Base-by-base conservation (phyloP, 1,140 invertebrate species). In the Manduca sexta region DNA sequence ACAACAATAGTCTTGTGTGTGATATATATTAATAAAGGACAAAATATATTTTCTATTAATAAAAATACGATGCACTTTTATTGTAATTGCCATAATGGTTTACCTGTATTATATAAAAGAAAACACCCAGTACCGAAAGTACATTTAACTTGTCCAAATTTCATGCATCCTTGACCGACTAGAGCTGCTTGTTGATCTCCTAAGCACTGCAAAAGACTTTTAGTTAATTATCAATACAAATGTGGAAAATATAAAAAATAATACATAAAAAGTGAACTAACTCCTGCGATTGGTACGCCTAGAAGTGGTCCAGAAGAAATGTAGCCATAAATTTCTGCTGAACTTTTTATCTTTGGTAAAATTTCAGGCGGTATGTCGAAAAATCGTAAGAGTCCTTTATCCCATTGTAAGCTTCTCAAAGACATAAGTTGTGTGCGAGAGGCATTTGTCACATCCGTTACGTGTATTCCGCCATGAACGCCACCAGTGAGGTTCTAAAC, bases 361-460 rank as follows among this genome's bases (percentile, higher is more conserved):
- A 98, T 91, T 55, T 89, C 79, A 68, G 90, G 87, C 11, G 96
- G 95, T 85, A 99, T 93, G 54, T 93, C 89, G 82, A 99, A 98
- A 80, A 97, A 97, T 49, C 92, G 91, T 69, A 90, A 94, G 7
- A 99, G 87, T 43, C 92, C 89, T 30, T 89, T 86, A 82, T 98
- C 97, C 98, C 97, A 99, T 53, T 94, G 81, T 29, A 97, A 86
- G 8, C 91, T 94, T 49, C 92, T 89, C 30, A 99, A 88, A 77
- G 98, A 97, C 95, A 99, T 97, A 0, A 99, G 87, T 90, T 98
- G 94, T 1, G 97, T 99, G 47, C 97, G 90, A 34, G 95, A 97
- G 0, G 98, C 98, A 86, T 99, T 99, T 6, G 97, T 97, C 1
- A 99, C 96, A 86, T 99, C 98, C 1, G 98, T 99, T 4, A 95